Base-by-base conservation (phyloP, 37 sponge, comb jelly and placozoan species). In the Ephydatia muelleri region DNA sequence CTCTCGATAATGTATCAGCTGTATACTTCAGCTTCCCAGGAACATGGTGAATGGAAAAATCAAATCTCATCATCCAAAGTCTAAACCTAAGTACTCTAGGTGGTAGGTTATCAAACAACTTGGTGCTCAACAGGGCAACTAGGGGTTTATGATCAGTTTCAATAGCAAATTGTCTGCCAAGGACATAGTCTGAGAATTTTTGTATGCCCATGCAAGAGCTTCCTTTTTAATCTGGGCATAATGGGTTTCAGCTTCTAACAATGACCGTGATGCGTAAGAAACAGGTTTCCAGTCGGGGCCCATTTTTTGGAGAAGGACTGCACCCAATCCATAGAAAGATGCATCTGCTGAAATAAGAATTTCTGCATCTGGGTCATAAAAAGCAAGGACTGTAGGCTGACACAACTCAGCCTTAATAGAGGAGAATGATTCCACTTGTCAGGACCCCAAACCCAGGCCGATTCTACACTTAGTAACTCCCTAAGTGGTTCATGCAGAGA, bases 121-220 rank as follows among this genome's bases (percentile, higher is more conserved):
- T 79, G 29, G 40, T 47, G 28, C 75, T 73, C 26, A 86, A 74
- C 19, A 86, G 65, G 64, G 90, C 81, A 8, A 84, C 90, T 22
- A 89, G 81, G 14, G 85, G 90, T 57, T 89, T 89, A 76, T 89
- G 85, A 70, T 88, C 75, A 30, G 87, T 86, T 68, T 86, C 87
- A n/a, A 87, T 26, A 21, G 73, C 35, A 49, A 87, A 67, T 11
- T 8, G 34, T 66, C 77, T 82, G 3, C 83, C 88, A 11, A 88
- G 16, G 29, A 83, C 29, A 43, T 88, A 78, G 38, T 47, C 35
- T 34, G 83, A 38, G 48, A 83, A 83, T 75, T 72, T 64, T 66
- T 64, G 27, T 75, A 83, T 22, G 76, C 84, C 84, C 84, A 83
- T 65, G 84, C 72, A 31, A 83, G 28, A 8, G 83, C 83, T 35